A percentile compares a stretch with the other conserved stretches of the same genome.
Conservation (phyloP, 2,888 invertebrate species). For the Lingula anatina region DNA sequence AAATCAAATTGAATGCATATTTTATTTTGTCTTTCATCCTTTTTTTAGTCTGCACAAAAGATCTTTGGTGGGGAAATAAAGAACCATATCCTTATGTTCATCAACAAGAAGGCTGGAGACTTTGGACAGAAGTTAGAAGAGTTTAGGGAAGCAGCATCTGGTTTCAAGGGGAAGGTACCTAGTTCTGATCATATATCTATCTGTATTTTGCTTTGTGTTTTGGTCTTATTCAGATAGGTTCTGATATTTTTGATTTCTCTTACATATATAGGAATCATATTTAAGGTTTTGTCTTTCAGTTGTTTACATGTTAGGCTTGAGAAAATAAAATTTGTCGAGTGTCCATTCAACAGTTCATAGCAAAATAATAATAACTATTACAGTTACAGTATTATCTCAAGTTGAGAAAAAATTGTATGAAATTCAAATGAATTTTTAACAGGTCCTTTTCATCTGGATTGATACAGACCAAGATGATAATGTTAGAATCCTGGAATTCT, state of each 20-base stretch:
- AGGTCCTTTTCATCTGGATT: conserved; percentile 91
- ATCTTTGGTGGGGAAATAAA: conserved; percentile 98
- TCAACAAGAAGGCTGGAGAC: conserved; percentile 70
- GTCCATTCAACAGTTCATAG: no score
- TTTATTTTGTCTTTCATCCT: neutral
- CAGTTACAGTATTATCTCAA: no score
- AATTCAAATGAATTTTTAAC: no score
- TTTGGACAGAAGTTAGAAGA: conserved; percentile 75
- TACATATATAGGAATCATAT: no score
- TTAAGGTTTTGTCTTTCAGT: no score
- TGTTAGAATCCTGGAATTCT: conserved; percentile 96
- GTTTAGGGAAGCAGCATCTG: conserved; percentile 78
- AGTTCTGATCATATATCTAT: neutral
- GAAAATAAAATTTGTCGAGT: no score
- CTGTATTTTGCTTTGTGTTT: no score
- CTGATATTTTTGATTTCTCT: no score
- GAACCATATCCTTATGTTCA: conserved; percentile 90
- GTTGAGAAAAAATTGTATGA: no score
- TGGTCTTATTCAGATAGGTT: no score
- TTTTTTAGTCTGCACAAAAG: conserved; percentile 76
- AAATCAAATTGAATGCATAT: neutral
- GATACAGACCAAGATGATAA: conserved; percentile 94
- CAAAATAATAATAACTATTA: no score
- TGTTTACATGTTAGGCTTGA: no score
- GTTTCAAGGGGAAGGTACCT: conserved; percentile 75